Evolutionary conservation across 2,797 vertebrate genomes (phyloP), one percentile per base, ranked within the genome.

Genomic region (Silurus aristotelis): DNA sequence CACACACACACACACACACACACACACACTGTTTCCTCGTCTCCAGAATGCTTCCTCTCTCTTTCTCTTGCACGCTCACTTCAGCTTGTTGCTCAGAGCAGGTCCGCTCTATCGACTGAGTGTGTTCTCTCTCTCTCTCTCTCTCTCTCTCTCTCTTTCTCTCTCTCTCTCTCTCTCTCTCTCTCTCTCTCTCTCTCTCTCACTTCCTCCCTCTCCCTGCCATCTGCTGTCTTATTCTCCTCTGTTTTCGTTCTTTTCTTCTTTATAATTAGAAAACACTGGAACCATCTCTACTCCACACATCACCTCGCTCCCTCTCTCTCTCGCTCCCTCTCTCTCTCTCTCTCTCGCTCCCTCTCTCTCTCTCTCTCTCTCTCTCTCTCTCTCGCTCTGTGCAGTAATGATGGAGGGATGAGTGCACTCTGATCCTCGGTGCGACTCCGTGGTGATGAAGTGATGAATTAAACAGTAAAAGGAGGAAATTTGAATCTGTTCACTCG

Each of bases 161-260:
- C n/a, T 25, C 48, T 7, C 78, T 83, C 43, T 19, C 27, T 15
- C 14, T 55, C 25, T 19, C 78, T 77, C 68, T 78, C 46, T 25
- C 48, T 55, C 63, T 56, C 61, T 63, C 38, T 38, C 75, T 72
- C n/a, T 25, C 48, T 7, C 72, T 83, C 43, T 19, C 27, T 15
- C 15, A 52, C 25, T 43, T 61, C 67, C 80, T 84, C 38, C 12
- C 64, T 68, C 43, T n/a, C 56, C 60, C n/a, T 60, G 31, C 82
- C 38, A 73, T 73, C 82, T 83, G 38, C 70, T 27, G 82, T 67
- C 9, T 83, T 73, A 73, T 31, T 75, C 70, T 83, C 56, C 5
- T 14, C 0, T 20, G n/a, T 25, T 38, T 58, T 61, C 43, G 20
- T n/a, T 73, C 56, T 46, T 64, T 22, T 46, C 56, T 48, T 48